Percentiles rank a stretch among this genome's conserved stretches.
Evolutionary conservation across 2,888 invertebrate species (phyloP).

Genomic region (Erebia epiphron): DNA sequence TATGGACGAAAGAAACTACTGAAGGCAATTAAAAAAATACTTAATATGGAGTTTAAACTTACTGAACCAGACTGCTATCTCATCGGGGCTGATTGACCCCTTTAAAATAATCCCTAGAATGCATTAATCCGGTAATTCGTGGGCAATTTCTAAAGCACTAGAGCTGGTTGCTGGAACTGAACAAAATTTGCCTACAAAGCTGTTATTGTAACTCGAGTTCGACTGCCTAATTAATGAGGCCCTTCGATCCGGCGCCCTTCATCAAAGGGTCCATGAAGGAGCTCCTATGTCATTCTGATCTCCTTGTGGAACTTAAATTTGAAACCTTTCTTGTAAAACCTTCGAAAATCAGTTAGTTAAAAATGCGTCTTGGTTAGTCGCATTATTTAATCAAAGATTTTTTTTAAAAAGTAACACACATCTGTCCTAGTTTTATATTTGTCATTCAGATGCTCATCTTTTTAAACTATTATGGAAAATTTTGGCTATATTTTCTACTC

Average conservation of each 20-base stretch:
- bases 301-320: neutral
- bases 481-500: too few species aligned
- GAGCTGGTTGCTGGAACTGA: neutral
- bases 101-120: too few species aligned
- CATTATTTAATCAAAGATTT: neutral
- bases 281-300: constrained; percentile 1
- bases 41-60: too few species aligned
- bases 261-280: constrained; percentile 27
- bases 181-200: constrained; percentile 31
- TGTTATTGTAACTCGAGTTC: constrained; percentile 35
- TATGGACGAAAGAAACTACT: too few species aligned
- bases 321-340: constrained; percentile 2
- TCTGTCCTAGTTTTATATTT: too few species aligned
- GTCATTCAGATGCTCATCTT: too few species aligned
- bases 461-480: too few species aligned
- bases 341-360: neutral
- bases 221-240: constrained; percentile 35
- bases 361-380: neutral
- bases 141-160: neutral
- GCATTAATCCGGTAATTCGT: too few species aligned
- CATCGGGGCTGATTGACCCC: too few species aligned
- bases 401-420: neutral
- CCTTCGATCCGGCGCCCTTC: constrained; percentile 27
- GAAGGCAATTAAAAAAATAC: too few species aligned
- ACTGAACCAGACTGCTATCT: too few species aligned